phyloP scores from a whole-genome alignment of 2,888 invertebrate genomes.

The Acronicta psi region DNA sequence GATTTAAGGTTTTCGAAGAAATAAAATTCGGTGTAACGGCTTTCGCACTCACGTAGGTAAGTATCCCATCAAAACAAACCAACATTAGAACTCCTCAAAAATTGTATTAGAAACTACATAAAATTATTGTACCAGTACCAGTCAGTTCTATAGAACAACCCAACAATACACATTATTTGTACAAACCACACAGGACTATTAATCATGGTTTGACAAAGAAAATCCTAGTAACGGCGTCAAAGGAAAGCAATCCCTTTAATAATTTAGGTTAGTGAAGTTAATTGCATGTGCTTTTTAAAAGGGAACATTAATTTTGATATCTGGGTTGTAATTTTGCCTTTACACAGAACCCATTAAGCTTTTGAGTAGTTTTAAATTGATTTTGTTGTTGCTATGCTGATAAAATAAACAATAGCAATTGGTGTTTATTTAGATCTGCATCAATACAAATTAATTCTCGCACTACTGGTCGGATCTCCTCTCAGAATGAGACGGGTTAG shows the following conservation, averaged over 20 bases:
- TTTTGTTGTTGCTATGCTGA: too few species aligned
- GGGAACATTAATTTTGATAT: conserved; percentile 1
- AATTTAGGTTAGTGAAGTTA: conserved; percentile 14
- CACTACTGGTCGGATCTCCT: too few species aligned
- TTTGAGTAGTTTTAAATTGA: not conserved
- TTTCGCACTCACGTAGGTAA: too few species aligned
- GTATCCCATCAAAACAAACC: too few species aligned
- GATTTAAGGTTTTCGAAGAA: too few species aligned
- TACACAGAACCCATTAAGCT: conserved; percentile 15
- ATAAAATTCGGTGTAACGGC: too few species aligned
- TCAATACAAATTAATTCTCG: too few species aligned
- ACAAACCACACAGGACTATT: conserved; percentile 25
- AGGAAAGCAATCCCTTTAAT: conserved; percentile 45
- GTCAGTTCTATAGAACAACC: conserved; percentile 35
- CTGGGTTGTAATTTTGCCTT: not conserved
- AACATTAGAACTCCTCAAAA: too few species aligned
- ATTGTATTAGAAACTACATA: conserved; percentile 14
- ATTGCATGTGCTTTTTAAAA: conserved; percentile 16
- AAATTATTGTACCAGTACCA: conserved; percentile 46
- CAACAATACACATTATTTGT: conserved; percentile 35
- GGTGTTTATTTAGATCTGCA: too few species aligned
- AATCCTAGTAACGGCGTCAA: conserved; percentile 30
- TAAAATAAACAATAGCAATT: too few species aligned
- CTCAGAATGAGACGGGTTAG: too few species aligned
- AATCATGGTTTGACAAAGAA: conserved; percentile 54